Evolutionary conservation across 2,113 vertebrate genomes (phyloP), one percentile per base, ranked within the genome.

Genomic region (Phrynocephalus versicolor): DNA sequence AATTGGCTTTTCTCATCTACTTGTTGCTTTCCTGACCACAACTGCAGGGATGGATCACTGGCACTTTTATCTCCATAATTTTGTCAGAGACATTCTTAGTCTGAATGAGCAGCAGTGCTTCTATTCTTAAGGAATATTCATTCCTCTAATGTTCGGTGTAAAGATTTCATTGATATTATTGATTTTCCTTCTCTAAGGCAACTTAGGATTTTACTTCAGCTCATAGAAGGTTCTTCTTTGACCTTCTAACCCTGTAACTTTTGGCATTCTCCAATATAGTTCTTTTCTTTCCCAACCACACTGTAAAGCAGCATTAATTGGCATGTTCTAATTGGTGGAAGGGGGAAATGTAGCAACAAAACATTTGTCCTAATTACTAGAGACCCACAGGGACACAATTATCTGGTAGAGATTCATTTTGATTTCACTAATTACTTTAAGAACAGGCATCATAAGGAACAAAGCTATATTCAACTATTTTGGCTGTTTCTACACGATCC

Each of bases 321-420:
- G 81, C 57, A 57, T 58, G 39, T 72, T 60, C 75, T 74, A 87
- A 86, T 86, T 86, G 84, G 81, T n/a, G 55, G 39, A 73, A 83
- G 60, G 41, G n/a, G 79, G 57, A 65, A 87, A 79, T 79, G 45
- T 65, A 83, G 82, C 67, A 83, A 39, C 25, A n/a, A 73, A 87
- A 41, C 67, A 83, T 87, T 87, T 87, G 81, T 87, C 86, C 86
- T 83, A 83, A 83, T 87, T 87, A 79, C 58, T 33, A 79, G 58
- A 79, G 81, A 33, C 41, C 60, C 58, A 83, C 39, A 79, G 81
- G 75, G 79, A 87, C 79, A 73, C 75, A 79, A 85, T 83, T 83
- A 64, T 87, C 81, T 79, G 69, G 69, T 65, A n/a, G 75, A 83
- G 69, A 79, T 57, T 86, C 79, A 81, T 86, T 81, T 81, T 65